phyloP scores from a whole-genome alignment of 2,888 invertebrate genomes.

The Sesia bembeciformis region DNA sequence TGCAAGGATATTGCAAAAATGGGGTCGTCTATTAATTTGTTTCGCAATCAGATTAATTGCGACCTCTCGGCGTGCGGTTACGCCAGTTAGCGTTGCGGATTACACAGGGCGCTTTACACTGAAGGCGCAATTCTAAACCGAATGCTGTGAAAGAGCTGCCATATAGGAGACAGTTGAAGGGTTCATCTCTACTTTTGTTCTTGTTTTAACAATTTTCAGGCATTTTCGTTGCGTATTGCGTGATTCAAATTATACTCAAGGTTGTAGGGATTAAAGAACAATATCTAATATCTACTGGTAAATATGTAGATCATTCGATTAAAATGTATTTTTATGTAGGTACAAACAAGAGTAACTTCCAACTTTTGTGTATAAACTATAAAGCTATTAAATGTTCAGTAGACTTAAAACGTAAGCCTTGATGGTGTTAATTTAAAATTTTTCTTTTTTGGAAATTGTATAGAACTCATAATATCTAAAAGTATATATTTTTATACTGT shows the following conservation, averaged over 20 bases:
- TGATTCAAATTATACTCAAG: not conserved
- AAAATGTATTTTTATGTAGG: not conserved
- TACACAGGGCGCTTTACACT: not conserved
- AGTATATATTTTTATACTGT: no score
- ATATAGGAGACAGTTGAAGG: not conserved
- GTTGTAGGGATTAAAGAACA: not conserved
- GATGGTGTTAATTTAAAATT: not conserved
- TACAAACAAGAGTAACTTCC: not conserved
- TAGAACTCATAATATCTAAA: no score
- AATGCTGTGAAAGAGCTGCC: not conserved
- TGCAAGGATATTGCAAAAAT: not conserved
- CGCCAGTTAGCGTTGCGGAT: not conserved
- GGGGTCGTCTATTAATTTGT: not conserved
- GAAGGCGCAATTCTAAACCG: not conserved
- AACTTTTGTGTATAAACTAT: not conserved
- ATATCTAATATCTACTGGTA: no score
- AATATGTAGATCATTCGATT: no score
- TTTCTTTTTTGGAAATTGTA: not conserved
- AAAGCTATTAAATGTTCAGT: not conserved
- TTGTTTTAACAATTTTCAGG: not conserved
- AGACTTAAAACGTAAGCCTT: not conserved
- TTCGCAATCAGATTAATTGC: not conserved
- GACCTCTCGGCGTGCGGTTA: not conserved
- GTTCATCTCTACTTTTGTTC: not conserved
- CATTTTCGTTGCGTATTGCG: not conserved